phyloP scores from a whole-genome alignment of 2,113 vertebrate genomes.

The Rynchops niger region DNA sequence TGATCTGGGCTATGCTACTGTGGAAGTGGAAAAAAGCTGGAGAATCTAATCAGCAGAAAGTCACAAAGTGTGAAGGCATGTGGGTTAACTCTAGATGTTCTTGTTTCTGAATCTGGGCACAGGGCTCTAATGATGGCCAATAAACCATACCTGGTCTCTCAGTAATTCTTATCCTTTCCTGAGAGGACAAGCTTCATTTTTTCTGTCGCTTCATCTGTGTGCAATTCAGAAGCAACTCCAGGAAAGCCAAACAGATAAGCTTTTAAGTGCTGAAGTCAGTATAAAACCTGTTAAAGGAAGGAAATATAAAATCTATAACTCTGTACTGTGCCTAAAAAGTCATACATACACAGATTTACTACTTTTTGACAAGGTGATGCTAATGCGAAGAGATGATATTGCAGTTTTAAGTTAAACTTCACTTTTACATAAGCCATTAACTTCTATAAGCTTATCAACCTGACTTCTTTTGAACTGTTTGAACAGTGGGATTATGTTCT shows the following conservation, averaged over 20 bases:
- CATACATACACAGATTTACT: neutral
- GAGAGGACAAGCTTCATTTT: neutral
- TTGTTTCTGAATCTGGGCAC: neutral
- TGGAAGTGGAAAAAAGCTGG: neutral
- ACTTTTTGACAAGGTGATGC: constrained; percentile 24
- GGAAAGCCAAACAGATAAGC: neutral
- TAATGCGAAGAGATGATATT: constrained; percentile 44
- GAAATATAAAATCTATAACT: neutral
- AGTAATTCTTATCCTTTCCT: neutral
- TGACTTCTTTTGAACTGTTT: constrained; percentile 10
- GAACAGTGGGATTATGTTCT: constrained; percentile 17
- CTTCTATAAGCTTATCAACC: constrained; percentile 22
- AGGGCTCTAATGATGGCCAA: neutral
- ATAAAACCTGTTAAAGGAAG: constrained; percentile 9
- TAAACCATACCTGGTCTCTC: neutral
- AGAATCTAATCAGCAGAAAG: neutral
- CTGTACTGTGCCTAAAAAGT: neutral
- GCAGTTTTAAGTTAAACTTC: constrained; percentile 51
- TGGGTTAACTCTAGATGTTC: neutral
- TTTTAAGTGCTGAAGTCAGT: neutral
- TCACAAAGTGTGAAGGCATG: neutral
- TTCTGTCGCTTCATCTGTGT: neutral
- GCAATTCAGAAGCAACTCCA: neutral
- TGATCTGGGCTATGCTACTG: neutral
- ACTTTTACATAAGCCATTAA: constrained; percentile 31